Base-by-base conservation (phyloP, 2,113 vertebrate species). In the Osmerus mordax region DNA sequence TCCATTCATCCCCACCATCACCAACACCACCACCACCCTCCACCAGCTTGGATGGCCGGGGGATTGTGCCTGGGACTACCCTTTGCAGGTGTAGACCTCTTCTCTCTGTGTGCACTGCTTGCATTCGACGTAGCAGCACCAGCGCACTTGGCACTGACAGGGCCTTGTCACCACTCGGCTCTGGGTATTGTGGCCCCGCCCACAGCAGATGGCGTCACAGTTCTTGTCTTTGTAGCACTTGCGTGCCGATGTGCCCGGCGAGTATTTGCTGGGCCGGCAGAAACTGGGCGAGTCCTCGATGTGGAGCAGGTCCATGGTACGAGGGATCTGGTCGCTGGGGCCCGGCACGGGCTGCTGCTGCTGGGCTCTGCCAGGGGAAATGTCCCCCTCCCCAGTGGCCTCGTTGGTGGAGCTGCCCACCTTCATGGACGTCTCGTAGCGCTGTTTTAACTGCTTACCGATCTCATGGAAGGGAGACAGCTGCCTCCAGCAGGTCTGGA, bases 111-210 rank as follows among this genome's bases (percentile, higher is more conserved):
- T 97, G 85, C 97, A 99, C 72, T 99, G 96, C 86, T 98, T 95
- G 89, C 97, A 99, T 86, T 99, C 97, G 70, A 99, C 97, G 0
- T 99, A 99, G 91, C 97, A 99, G 91, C 97, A 99, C 97, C 97
- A 99, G 76, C 97, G 95, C 73, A 99, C 97, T 85, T 99, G 97
- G 87, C 97, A 99, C 84, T 99, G 97, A 89, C 97, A 99, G 0
- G 97, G 96, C 19, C 96, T 89, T 0, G 96, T 98, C 84, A 99
- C 95, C 83, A 96, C 97, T 2, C 95, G 86, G 82, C 97, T 99
- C 86, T 99, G 96, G 0, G 96, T 99, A 87, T 99, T 99, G 85
- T 99, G 96, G 69, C 97, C 97, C 3, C 97, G 93, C 11, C 96
- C 97, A 0, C 97, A 99, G 92, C 97, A 99, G 84, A 99, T 98